phyloP scores from a whole-genome alignment of 2,113 vertebrate species.

The Elephas maximus region DNA sequence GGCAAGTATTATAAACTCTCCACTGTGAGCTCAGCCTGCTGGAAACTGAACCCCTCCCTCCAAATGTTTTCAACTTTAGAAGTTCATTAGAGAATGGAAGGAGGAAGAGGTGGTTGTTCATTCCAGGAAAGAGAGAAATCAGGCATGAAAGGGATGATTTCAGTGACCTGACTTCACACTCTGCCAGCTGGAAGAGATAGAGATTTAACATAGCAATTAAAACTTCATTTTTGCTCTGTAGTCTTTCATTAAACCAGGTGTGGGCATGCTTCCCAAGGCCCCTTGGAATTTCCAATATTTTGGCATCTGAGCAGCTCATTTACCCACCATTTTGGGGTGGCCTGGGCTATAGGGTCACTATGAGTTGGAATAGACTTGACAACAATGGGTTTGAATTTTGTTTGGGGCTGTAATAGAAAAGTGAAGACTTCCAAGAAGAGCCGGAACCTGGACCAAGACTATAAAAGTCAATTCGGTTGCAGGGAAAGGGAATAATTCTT shows the following conservation, averaged over 20 bases:
- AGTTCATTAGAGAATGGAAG: constrained; percentile 1
- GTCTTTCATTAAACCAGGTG: not conserved
- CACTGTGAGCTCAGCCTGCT: constrained; percentile 7
- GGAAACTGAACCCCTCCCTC: not conserved
- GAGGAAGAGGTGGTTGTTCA: not conserved
- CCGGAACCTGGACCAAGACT: not conserved
- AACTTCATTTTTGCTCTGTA: not conserved
- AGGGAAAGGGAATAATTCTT: not conserved
- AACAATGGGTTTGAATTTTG: too few relatives aligned
- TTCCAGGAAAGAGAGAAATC: not conserved
- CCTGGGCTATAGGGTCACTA: not conserved
- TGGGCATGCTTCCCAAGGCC: not conserved
- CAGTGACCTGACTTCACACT: not conserved
- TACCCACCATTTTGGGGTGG: not conserved
- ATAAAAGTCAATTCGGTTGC: not conserved
- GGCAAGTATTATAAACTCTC: not conserved
- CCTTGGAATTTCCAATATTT: not conserved
- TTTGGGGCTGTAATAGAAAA: not conserved
- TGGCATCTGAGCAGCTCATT: not conserved
- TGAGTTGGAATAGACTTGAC: too few relatives aligned
- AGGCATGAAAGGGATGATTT: constrained; percentile 28
- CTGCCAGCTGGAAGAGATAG: not conserved
- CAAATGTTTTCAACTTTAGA: constrained; percentile 42
- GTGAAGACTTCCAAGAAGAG: not conserved
- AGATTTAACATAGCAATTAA: not conserved